Evolutionary conservation across 2,113 vertebrate genomes (phyloP), one percentile per base, ranked within the genome.

Genomic region (Girardinichthys multiradiatus): DNA sequence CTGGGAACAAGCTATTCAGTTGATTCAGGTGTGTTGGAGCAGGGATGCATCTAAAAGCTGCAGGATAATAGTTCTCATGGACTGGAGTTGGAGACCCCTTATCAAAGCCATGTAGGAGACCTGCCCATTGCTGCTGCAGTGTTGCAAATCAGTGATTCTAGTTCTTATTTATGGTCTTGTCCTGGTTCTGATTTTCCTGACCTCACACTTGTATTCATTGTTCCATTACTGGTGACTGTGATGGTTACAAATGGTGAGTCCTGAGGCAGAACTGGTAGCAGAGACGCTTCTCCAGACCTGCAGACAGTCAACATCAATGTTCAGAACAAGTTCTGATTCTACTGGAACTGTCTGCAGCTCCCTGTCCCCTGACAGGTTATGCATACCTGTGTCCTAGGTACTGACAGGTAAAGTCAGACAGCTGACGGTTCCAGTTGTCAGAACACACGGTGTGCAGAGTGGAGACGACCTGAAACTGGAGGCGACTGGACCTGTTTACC

Each of bases 351-450:
- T 1, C 31, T 69, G 28, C n/a, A n/a, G 45, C 26, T 31, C 4
- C 17, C 17, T 15, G 70, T 9, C 11, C 24, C 48, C 24, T 48
- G 33, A 51, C 24, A 45, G 27, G 10, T 39, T 13, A 76, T 11
- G 76, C 73, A 33, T 82, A 98, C 97, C 95, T 94, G 77, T 95
- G 89, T 26, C 96, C 95, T 70, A 98, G 73, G 31, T 95, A 92
- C 21, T 88, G 91, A 79, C 98, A 99, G 83, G 94, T 90, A 54
- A 91, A 92, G 71, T 81, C 51, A 57, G 96, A 94, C 82, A 95
- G 88, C 5, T 91, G 51, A 19, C 77, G 11, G 13, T 48, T 94
- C 97, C 96, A 98, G 45, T 80, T 80, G 26, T 95, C 87, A 29
- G 92, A 73, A 70, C 94, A 95, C 0, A 89, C 87, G 0, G 88